Base-by-base conservation (phyloP, 2,797 vertebrate genomes). In the Ataeniobius toweri region DNA sequence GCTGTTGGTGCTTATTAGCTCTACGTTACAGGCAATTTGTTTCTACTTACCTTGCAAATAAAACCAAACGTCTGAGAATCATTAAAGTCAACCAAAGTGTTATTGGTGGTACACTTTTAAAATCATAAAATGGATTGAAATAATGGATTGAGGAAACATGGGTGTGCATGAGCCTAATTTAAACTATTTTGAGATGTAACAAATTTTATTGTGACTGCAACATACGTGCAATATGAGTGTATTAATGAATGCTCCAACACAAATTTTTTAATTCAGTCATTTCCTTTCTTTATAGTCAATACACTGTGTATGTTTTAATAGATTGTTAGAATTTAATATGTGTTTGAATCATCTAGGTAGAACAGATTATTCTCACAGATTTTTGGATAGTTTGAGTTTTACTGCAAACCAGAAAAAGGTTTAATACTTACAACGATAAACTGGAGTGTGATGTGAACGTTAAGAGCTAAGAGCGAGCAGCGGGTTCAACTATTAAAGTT, bases 151-250 rank as follows among this genome's bases (percentile, higher is more conserved):
- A 14, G 5, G 5, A 7, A 39, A 28, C 14, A 61, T 18, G 14
- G 14, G 28, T 31, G 28, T 61, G 1, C 10, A 31, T 31, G 14
- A 5, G 14, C 1, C 28, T 61, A 31, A 31, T 16, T 31, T 31
- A 6, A 56, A 61, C 14, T 61, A 36, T 20, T 22, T 65, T 20
- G 20, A 6, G 90, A 75, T 76, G 22, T 82, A 74, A 77, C 92
- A 1, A 78, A 88, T 44, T 76, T 87, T 0, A 81, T 76, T 39
- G 51, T 90, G 0, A 76, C 76, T 55, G 82, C 93, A 71, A 85
- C 14, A 50, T 39, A 63, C 16, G 18, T 63, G 61, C 16, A 6
- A 65, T 65, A 8, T 2, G 6, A 36, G 31, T 65, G 61, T 65
- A 59, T 59, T 28, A 36, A 65, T 65, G 61, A 61, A 59, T 26